Evolutionary conservation across 2,797 vertebrate species (phyloP), one percentile per base, ranked within the genome.

Genomic region (Pseudochaenichthys georgianus): DNA sequence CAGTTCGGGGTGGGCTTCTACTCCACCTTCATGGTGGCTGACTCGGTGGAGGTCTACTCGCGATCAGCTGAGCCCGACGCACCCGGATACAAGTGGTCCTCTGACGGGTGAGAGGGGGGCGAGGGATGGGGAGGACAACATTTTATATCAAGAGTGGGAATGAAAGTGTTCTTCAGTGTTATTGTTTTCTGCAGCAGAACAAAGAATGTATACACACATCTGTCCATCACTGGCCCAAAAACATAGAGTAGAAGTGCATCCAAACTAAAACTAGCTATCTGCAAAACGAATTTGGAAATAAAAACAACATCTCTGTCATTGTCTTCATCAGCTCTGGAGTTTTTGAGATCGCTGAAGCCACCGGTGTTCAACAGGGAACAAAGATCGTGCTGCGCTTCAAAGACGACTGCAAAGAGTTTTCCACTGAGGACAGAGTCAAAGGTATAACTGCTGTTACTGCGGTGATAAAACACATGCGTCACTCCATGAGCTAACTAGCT

Each of bases 1-100:
- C 98, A 99, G 93, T 99, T 99, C 64, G 98, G 98, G n/a, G 98
- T 99, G 58, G 98, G 98, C 21, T 99, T 99, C 93, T 99, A 99
- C 89, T 99, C 98, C 0, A 93, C 97, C 34, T 99, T 99, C 94
- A 99, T 99, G 98, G 98, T 99, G 80, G 95, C 98, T 0, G 94
- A 98, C 83, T 89, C 81, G 1, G 97, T 99, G n/a, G 97, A 99
- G 0, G 98, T 99, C 50, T 99, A 95, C 87, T 96, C 98, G 0
- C 94, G 94, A 78, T 93, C 95, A 0, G 93, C 95, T 1, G 94
- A 94, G 55, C 89, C 93, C 0, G 94, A 73, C 11, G 92, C 93
- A 51, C 93, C 92, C 0, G 97, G 95, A 42, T 97, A 96, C 92
- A 97, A 96, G 91, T 99, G 98, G 98, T 95, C 95, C 45, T 99